phyloP scores from a whole-genome alignment of 2,888 invertebrate genomes.

The Aromia moschata region DNA sequence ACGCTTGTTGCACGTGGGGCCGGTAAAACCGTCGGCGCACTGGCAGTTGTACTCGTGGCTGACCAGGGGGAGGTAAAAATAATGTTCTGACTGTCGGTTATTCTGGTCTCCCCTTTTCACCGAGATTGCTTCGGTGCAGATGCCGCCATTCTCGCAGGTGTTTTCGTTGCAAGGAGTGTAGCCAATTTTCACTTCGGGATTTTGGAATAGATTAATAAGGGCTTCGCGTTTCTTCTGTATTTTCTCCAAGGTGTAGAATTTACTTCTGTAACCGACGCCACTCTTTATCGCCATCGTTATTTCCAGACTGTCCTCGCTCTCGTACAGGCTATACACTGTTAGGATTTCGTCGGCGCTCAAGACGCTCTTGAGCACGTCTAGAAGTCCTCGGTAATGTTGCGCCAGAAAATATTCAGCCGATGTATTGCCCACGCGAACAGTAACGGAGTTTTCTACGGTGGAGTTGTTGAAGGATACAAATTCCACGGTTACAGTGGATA shows the following conservation, averaged over 20 bases:
- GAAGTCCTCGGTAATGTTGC: constrained; percentile 77
- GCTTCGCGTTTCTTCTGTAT: constrained; percentile 73
- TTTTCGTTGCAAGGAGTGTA: constrained; percentile 80
- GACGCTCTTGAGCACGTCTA: constrained; percentile 75
- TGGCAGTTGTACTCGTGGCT: constrained; percentile 81
- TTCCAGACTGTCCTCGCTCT: constrained; percentile 73
- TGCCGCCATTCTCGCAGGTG: constrained; percentile 81
- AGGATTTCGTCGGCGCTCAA: constrained; percentile 73
- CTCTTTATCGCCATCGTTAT: constrained; percentile 72
- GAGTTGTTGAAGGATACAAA: constrained; percentile 82
- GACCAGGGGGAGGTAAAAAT: constrained; percentile 86
- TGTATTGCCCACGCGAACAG: constrained; percentile 77
- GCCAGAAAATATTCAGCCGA: constrained; percentile 80
- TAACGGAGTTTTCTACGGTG: constrained; percentile 85
- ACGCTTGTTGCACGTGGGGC: constrained; percentile 81
- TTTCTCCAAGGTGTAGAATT: constrained; percentile 72
- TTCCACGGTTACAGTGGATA: constrained; percentile 86
- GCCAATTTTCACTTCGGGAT: constrained; percentile 71
- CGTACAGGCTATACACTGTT: constrained; percentile 78
- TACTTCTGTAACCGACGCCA: constrained; percentile 70
- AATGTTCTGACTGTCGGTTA: constrained; percentile 82
- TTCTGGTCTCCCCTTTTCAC: constrained; percentile 75
- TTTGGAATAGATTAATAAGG: constrained; percentile 72
- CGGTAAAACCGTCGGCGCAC: constrained; percentile 86
- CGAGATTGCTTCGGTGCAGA: constrained; percentile 76